These are phyloP conservation scores for Pseudomyrmex concolor DNA, from an alignment of 1,140 invertebrate genomes.

Conservation along the genomic window DNA sequence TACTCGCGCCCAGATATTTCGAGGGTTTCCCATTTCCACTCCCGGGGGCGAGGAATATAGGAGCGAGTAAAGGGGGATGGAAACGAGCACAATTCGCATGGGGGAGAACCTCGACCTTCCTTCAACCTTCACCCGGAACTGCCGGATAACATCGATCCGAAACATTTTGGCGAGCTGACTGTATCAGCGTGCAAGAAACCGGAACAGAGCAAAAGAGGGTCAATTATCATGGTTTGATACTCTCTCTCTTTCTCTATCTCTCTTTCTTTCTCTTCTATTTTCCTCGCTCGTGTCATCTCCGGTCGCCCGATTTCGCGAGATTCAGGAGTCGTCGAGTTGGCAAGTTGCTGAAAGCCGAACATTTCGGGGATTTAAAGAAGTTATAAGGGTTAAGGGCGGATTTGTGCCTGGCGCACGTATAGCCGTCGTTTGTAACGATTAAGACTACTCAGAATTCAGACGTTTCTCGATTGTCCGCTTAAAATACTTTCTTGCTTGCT, in stretches of 20 bases:
- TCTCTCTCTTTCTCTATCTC: slow-evolving; percentile 41
- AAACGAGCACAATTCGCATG: slow-evolving; percentile 75
- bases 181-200: slow-evolving; percentile 71
- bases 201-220: slow-evolving; percentile 70
- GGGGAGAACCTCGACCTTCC: slow-evolving; percentile 74
- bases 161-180: slow-evolving; percentile 65
- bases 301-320: slow-evolving; percentile 27
- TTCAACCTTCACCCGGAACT: slow-evolving; percentile 74
- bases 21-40: slow-evolving; percentile 76
- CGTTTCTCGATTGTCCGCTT: slow-evolving; percentile 10
- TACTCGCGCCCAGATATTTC: slow-evolving; percentile 74
- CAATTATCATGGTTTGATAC: slow-evolving; percentile 74
- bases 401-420: slow-evolving; percentile 33
- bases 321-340: slow-evolving; percentile 29
- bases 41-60: slow-evolving; percentile 71
- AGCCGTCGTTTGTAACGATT: slow-evolving; percentile 34
- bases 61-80: slow-evolving; percentile 69
- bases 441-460: background rate
- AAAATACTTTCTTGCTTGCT: background rate
- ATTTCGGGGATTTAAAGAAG: slow-evolving; percentile 46
- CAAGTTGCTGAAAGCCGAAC: slow-evolving; percentile 34
- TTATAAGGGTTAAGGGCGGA: slow-evolving; percentile 36
- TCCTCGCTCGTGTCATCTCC: slow-evolving; percentile 33
- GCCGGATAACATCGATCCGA: slow-evolving; percentile 76
- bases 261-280: slow-evolving; percentile 43